Conservation (phyloP, 2,797 vertebrate species). For the Fratercula arctica region DNA sequence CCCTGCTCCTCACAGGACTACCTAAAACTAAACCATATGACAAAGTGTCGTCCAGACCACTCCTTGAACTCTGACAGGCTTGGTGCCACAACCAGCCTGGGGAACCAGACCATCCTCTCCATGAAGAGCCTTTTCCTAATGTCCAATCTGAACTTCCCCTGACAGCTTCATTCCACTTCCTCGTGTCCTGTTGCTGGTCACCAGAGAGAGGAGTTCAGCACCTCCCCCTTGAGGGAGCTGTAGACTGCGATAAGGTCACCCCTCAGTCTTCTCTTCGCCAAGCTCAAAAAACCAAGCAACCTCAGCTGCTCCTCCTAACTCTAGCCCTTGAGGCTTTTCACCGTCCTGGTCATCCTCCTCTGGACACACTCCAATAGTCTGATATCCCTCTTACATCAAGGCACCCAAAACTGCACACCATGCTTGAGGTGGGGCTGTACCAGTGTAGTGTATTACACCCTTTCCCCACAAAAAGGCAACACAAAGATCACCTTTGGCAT, state of each 20-base stretch:
- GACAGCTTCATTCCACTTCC: background rate
- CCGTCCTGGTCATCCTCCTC: background rate
- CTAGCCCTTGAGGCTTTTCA: background rate
- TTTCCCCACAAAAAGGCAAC: background rate
- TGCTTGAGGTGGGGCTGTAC: background rate
- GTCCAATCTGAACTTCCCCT: background rate
- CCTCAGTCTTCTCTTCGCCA: background rate
- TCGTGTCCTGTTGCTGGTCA: rapidly evolving
- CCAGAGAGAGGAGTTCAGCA: background rate
- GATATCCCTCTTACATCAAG: no score
- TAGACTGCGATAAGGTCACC: no score
- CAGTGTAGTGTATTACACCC: background rate
- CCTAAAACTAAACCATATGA: background rate
- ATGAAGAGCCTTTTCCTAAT: background rate
- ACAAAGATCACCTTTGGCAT: background rate
- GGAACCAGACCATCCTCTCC: background rate
- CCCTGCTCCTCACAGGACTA: background rate
- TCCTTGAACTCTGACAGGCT: background rate
- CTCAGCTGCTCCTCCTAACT: background rate
- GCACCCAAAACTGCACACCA: background rate
- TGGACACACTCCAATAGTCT: background rate
- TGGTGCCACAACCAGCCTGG: background rate
- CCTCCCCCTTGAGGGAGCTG: background rate
- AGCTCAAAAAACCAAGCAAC: background rate
- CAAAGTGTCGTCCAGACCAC: rapidly evolving